Evolutionary conservation across 2,113 vertebrate species (phyloP), one percentile per base, ranked within the genome.

Genomic region (Phaethornis superciliosus): DNA sequence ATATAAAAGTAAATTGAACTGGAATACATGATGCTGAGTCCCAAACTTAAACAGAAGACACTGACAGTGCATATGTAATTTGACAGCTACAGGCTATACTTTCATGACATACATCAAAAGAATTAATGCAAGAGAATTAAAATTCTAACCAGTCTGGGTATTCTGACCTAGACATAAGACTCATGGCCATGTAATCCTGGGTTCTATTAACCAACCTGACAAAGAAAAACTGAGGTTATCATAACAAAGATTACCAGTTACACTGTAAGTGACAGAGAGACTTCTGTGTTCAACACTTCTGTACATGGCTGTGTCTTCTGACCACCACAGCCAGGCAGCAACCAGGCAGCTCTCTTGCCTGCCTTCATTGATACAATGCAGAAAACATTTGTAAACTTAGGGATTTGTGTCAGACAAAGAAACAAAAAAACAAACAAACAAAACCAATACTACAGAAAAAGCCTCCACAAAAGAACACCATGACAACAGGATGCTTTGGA

Each of bases 1-100:
- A 93, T 81, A 93, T 71, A 97, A 96, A 95, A 97, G 95, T 94
- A 96, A 95, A 96, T 96, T 90, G 90, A 91, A 84, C 81, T 86
- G 72, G 82, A 95, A 94, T 88, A 93, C 92, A 88, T 20, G 82
- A 90, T 93, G 80, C 85, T 84, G 68, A 88, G 71, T 62, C 92
- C 89, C 94, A 90, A 95, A 95, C 91, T 90, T 79, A 94, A 92
- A 77, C 91, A 83, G 90, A 75, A 85, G 79, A 91, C 68, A 24
- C 77, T 87, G 69, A 68, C 82, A 69, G 65, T 55, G 90, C 90
- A 88, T 91, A 68, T 86, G 69, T 88, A 93, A 96, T 94, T 91
- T 92, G 95, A 94, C 94, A 93, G 85, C 88, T 96, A 90, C 82
- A 72, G 90, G 90, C 85, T 86, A 81, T 20, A 67, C 83, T 90